Conservation (phyloP, 2,888 invertebrate genomes). For the Thumatha senex region DNA sequence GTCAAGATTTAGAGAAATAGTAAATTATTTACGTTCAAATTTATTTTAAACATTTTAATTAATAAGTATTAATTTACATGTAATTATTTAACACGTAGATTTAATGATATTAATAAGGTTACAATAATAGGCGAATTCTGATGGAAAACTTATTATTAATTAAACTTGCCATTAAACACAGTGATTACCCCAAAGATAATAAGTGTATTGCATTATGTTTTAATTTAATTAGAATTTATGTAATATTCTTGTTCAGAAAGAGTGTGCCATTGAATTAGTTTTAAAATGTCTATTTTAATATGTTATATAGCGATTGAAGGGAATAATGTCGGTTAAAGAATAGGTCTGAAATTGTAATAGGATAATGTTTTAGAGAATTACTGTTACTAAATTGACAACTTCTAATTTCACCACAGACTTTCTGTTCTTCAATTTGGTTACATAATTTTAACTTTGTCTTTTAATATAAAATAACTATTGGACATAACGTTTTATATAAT, state of each 20-base stretch:
- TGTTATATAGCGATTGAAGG: neutral
- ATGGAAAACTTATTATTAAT: neutral
- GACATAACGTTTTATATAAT: no score
- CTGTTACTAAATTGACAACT: no score
- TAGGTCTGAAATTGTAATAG: neutral
- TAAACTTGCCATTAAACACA: slow-evolving; percentile 65
- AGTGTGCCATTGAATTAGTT: slow-evolving; percentile 46
- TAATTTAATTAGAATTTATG: slow-evolving; percentile 22
- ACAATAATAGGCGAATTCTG: slow-evolving; percentile 11
- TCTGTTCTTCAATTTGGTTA: no score
- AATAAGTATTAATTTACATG: neutral
- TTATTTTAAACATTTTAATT: neutral
- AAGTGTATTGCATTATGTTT: slow-evolving; percentile 53
- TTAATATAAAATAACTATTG: no score
- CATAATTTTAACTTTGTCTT: no score
- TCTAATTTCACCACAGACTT: no score
- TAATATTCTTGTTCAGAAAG: slow-evolving; percentile 42
- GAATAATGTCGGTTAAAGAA: neutral
- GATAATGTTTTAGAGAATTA: no score
- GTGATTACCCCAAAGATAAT: slow-evolving; percentile 72
- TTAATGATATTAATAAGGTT: neutral
- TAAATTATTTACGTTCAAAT: neutral
- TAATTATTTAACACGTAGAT: neutral
- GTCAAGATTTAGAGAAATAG: neutral
- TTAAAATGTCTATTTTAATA: slow-evolving; percentile 10